These are phyloP conservation scores for Harpagifer antarcticus DNA, from an alignment of 2,797 vertebrate genomes.

Conservation along the genomic window DNA sequence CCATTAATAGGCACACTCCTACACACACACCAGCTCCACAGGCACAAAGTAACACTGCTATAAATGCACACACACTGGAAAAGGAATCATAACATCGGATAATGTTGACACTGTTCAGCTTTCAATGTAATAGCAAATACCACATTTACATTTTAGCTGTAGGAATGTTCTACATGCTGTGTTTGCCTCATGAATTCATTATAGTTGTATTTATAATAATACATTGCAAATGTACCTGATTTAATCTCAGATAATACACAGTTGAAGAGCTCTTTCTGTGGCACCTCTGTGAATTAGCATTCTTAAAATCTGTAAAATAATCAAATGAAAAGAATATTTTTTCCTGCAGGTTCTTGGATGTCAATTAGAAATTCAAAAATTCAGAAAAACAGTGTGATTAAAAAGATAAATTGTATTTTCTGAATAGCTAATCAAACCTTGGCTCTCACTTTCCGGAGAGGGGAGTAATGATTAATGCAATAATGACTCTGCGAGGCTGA, in stretches of 20 bases:
- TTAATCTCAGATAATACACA: background rate
- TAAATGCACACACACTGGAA: conserved; percentile 5
- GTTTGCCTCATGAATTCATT: background rate
- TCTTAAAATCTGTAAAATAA: conserved; percentile 4
- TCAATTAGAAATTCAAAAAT: conserved; percentile 64
- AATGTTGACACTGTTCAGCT: background rate
- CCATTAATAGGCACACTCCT: conserved; percentile 15
- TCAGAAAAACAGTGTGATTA: conserved; percentile 65
- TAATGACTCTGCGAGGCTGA: conserved; percentile 68
- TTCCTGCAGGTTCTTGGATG: conserved; percentile 13
- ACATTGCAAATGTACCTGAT: background rate
- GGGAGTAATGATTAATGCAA: conserved; percentile 69
- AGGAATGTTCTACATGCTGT: background rate
- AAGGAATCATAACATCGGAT: background rate
- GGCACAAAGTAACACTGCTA: conserved; percentile 13
- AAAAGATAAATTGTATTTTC: conserved; percentile 61
- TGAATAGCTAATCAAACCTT: conserved; percentile 78
- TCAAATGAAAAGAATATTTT: conserved; percentile 21
- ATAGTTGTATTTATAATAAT: background rate
- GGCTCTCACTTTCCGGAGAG: conserved; percentile 39
- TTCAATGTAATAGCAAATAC: background rate
- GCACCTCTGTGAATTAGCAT: conserved; percentile 11
- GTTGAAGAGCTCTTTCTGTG: conserved; percentile 7
- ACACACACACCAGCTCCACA: background rate
- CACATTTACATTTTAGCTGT: background rate